Percentiles rank a stretch among this genome's conserved stretches.
Conservation (phyloP, 2,797 vertebrate species). For the Naso thynnoides region DNA sequence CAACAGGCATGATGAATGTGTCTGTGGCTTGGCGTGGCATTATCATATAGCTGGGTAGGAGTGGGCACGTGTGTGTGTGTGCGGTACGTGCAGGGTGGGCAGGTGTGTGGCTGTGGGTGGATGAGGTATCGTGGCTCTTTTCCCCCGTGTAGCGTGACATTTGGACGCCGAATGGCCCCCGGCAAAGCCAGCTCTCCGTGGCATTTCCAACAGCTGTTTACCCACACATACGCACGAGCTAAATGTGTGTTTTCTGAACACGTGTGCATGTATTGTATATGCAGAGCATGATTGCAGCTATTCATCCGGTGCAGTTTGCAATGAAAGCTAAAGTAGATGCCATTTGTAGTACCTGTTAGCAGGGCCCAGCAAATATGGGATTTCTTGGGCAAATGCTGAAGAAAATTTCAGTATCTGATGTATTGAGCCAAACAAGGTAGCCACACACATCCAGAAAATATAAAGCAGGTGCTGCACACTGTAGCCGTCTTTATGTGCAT, state of each 20-base stretch:
- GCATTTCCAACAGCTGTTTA: slow-evolving; percentile 77
- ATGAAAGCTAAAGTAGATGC: slow-evolving; percentile 13
- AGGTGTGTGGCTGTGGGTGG: slow-evolving; percentile 38
- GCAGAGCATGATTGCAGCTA: slow-evolving; percentile 19
- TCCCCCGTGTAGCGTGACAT: slow-evolving; percentile 70
- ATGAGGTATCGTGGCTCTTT: slow-evolving; percentile 52
- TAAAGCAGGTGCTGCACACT: too few species aligned
- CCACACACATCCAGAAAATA: too few species aligned
- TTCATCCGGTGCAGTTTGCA: slow-evolving; percentile 36
- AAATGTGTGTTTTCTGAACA: slow-evolving; percentile 38
- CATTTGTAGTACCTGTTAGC: slow-evolving; percentile 9
- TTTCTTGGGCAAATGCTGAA: too few species aligned
- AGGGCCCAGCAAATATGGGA: slow-evolving; percentile 3
- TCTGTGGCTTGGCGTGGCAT: slow-evolving; percentile 55
- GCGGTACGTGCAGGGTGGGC: slow-evolving; percentile 17
- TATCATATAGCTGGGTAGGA: slow-evolving; percentile 56
- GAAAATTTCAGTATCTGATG: too few species aligned
- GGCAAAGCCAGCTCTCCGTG: slow-evolving; percentile 63
- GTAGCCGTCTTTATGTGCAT: too few species aligned
- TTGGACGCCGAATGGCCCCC: slow-evolving; percentile 68
- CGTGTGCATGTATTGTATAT: slow-evolving; percentile 3
- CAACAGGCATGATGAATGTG: slow-evolving; percentile 75
- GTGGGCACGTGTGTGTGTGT: slow-evolving; percentile 32
- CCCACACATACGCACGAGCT: slow-evolving; percentile 24
- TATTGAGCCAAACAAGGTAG: too few species aligned